phyloP scores from a whole-genome alignment of 2,113 vertebrate species.

The Speoplatyrhinus poulsoni region DNA sequence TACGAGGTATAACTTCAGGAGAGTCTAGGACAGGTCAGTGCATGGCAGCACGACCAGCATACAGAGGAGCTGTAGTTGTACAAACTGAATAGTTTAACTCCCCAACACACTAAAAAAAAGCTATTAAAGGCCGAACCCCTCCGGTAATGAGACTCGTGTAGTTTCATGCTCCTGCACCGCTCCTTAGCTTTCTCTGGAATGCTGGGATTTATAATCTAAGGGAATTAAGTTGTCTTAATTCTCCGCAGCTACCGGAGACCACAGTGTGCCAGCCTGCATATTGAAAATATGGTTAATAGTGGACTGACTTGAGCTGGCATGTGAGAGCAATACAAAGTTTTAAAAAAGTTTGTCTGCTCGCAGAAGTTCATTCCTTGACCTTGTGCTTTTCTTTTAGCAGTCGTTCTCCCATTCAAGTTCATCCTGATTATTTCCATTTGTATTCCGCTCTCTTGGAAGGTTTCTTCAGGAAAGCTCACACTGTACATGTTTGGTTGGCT shows the following conservation, averaged over 20 bases:
- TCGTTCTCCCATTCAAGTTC: slow-evolving; percentile 6
- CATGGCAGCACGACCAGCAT: slow-evolving; percentile 30
- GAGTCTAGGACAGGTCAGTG: slow-evolving; percentile 42
- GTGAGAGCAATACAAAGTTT: slow-evolving; percentile 17
- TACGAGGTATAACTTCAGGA: slow-evolving; percentile 58
- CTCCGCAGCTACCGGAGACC: slow-evolving; percentile 21
- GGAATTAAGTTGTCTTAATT: slow-evolving; percentile 41
- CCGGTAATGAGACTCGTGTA: slow-evolving; percentile 41
- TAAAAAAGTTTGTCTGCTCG: background rate
- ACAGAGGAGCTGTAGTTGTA: slow-evolving; percentile 32
- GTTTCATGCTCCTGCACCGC: slow-evolving; percentile 17
- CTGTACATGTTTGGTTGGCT: slow-evolving; percentile 13
- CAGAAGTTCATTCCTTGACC: background rate
- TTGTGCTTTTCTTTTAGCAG: background rate
- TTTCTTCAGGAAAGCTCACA: slow-evolving; percentile 28
- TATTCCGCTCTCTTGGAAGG: slow-evolving; percentile 4
- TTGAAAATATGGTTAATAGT: slow-evolving; percentile 40
- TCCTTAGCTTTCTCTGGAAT: slow-evolving; percentile 27
- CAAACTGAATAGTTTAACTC: slow-evolving; percentile 53
- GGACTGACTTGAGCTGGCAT: slow-evolving; percentile 41
- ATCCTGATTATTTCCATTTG: slow-evolving; percentile 4
- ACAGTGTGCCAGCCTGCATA: slow-evolving; percentile 32
- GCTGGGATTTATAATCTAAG: slow-evolving; percentile 48
- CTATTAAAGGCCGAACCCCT: slow-evolving; percentile 39
- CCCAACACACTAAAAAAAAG: slow-evolving; percentile 41